Base-by-base conservation (phyloP, 2,113 vertebrate genomes). In the Gallinago jamesoni region DNA sequence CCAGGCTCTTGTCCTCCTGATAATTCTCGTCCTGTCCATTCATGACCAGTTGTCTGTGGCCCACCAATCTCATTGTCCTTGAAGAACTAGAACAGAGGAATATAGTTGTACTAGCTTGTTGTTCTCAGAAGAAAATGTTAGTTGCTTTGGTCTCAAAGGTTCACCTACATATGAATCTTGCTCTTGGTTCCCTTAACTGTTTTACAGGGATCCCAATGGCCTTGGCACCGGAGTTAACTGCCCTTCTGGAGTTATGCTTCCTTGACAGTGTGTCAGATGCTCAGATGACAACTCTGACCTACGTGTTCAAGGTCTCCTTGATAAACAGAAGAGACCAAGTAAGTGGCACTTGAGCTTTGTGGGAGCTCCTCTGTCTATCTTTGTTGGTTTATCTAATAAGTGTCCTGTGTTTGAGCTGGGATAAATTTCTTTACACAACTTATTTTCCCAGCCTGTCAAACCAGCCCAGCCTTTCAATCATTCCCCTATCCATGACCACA, bases 151-250 rank as follows among this genome's bases (percentile, higher is more conserved):
- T n/a, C 31, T 72, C 11, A 2, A 6, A 30, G 52, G 11, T 27
- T 79, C 50, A 22, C 10, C 25, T 22, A 16, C 7, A 1, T 6
- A 4, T 1, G 9, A 27, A 2, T 12, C 28, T 17, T 50, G 4
- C 20, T 43, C 37, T 90, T 53, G 10, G 17, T 55, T 89, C 31
- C 43, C 17, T n/a, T 5, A 20, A 14, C 11, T 27, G 24, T 45
- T n/a, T 12, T 13, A 3, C 0, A 0, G 50, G 41, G 16, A 11
- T 70, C 2, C 57, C 60, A 50, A 17, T 10, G 48, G 9, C 43
- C 62, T 84, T 33, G 14, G 10, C 16, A 48, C 22, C 7, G 10
- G 30, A 55, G 22, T 35, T 50, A 55, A 25, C 35, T 37, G 33
- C 45, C 11, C 22, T 62, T 52, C 10, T 60, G 56, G 3, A 68